These are phyloP conservation scores for Subacronicta megacephala DNA, from an alignment of 2,888 invertebrate species.

Conservation along the genomic window DNA sequence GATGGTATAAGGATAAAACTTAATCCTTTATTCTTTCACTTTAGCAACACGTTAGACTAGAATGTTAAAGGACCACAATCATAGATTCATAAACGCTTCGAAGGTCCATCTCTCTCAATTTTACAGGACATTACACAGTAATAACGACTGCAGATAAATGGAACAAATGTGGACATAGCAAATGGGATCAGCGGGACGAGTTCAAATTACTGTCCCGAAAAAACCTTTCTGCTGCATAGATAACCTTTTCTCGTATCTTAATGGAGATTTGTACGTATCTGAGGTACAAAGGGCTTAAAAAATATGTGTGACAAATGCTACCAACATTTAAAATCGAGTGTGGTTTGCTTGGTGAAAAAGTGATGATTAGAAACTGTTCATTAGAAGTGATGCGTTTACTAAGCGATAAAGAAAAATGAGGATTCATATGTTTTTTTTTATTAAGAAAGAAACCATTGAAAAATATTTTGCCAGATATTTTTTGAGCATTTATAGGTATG, in stretches of 20 bases:
- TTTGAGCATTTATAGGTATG: too few relatives aligned
- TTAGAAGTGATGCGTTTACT: too few relatives aligned
- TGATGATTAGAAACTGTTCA: too few relatives aligned
- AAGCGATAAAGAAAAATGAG: too few relatives aligned
- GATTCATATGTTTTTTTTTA: too few relatives aligned
- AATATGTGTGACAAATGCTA: constrained; percentile 21
- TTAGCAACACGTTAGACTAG: neutral
- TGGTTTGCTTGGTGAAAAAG: neutral
- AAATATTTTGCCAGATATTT: too few relatives aligned
- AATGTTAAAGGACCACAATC: constrained; percentile 20
- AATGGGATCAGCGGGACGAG: constrained; percentile 34
- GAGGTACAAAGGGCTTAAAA: constrained; percentile 39
- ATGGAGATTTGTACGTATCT: constrained; percentile 9
- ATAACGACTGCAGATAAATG: constrained; percentile 65
- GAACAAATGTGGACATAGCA: constrained; percentile 61
- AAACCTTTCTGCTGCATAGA: constrained; percentile 62
- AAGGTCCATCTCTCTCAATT: constrained; percentile 57
- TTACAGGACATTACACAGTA: constrained; percentile 66
- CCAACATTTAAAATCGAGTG: neutral
- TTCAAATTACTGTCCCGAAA: constrained; percentile 55
- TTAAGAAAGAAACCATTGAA: too few relatives aligned
- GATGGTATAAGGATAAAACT: neutral
- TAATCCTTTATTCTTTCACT: neutral
- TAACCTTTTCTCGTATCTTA: constrained; percentile 58
- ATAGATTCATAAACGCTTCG: constrained; percentile 39